These are phyloP conservation scores for Aphelenchoides fujianensis DNA, from an alignment of 1,140 invertebrate species.

Conservation along the genomic window DNA sequence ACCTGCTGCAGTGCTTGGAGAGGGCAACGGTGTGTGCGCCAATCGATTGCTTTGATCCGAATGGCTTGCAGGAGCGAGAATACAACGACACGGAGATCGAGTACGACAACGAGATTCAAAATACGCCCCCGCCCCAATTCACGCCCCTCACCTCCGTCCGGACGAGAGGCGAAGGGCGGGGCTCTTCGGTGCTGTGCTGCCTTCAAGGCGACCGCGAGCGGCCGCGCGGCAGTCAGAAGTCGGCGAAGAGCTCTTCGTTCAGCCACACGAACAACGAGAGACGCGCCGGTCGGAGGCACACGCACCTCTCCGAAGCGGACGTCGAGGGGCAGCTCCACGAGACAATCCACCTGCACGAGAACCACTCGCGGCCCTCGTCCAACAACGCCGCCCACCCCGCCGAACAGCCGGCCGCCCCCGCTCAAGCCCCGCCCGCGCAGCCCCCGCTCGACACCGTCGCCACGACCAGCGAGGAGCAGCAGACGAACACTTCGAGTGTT, in stretches of 20 bases:
- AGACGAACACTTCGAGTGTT: neutral
- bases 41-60: neutral
- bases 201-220: neutral
- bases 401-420: too few relatives aligned
- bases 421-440: neutral
- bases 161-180: neutral
- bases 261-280: neutral
- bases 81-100: constrained; percentile 19
- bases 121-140: constrained; percentile 15
- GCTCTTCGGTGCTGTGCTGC: constrained; percentile 5
- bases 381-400: constrained; percentile 11
- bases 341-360: constrained; percentile 9
- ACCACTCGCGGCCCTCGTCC: neutral
- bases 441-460: neutral
- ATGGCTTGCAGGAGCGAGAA: constrained; percentile 13
- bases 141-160: neutral
- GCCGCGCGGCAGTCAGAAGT: neutral
- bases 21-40: constrained; percentile 76
- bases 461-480: neutral
- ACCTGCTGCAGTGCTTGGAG: constrained; percentile 91
- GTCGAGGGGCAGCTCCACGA: neutral
- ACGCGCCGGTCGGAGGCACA: neutral
- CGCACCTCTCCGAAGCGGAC: neutral
- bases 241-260: neutral
- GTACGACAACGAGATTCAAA: neutral